A percentile compares a stretch with the other conserved stretches of the same genome.
Conservation (phyloP, 2,888 invertebrate genomes). For the Athrips mouffetella region DNA sequence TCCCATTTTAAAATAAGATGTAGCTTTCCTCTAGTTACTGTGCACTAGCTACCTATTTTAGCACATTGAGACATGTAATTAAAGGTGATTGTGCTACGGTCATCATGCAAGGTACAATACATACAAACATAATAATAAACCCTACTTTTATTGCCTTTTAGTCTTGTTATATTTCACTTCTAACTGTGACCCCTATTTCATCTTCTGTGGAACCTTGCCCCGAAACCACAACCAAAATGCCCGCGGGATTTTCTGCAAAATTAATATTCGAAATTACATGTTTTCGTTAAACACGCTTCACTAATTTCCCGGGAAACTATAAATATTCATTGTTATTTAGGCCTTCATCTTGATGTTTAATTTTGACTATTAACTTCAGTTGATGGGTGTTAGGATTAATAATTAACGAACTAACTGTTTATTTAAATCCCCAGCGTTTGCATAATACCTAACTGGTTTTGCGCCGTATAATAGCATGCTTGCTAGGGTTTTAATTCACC, state of each 20-base stretch:
- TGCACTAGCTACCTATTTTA: too few relatives aligned
- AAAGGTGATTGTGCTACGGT: too few relatives aligned
- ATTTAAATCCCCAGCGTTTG: too few relatives aligned
- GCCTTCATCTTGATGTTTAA: not conserved
- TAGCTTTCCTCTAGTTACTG: too few relatives aligned
- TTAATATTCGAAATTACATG: conserved; percentile 15
- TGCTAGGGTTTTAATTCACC: too few relatives aligned
- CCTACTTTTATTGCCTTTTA: not conserved
- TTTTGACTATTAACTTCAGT: not conserved
- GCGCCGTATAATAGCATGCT: too few relatives aligned
- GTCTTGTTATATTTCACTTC: not conserved
- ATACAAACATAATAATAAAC: too few relatives aligned
- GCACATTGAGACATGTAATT: too few relatives aligned
- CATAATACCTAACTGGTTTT: too few relatives aligned
- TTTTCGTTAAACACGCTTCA: conserved; percentile 14
- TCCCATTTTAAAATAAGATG: too few relatives aligned
- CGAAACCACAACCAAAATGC: conserved; percentile 11
- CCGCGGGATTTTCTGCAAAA: conserved; percentile 4
- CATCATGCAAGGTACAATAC: too few relatives aligned
- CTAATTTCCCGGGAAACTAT: conserved; percentile 13
- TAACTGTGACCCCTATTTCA: not conserved
- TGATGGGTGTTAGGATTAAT: not conserved
- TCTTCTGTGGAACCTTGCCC: not conserved
- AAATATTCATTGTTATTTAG: conserved; percentile 5
- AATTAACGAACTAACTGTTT: too few relatives aligned